Evolutionary conservation across 2,113 vertebrate species (phyloP).

Genomic region (Lathamus discolor): DNA sequence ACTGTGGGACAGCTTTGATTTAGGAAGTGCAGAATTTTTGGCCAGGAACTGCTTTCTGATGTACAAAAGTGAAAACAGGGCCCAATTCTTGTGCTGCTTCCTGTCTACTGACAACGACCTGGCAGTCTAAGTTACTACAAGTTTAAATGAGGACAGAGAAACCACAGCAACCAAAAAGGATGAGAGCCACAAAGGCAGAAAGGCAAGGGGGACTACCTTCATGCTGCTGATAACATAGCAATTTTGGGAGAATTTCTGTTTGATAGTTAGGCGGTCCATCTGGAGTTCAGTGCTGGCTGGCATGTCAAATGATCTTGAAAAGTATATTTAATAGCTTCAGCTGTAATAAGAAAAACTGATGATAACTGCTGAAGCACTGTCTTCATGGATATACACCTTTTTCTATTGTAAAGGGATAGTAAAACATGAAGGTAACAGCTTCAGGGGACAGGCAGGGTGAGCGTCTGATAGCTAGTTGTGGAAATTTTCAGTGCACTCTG

Average conservation of each 20-base stretch:
- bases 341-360: background rate
- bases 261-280: background rate
- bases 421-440: background rate
- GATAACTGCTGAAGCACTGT: background rate
- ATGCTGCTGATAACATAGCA: background rate
- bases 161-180: background rate
- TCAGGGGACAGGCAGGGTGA: background rate
- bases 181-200: fast-evolving
- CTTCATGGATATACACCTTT: background rate
- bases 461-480: background rate
- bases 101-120: background rate
- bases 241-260: background rate
- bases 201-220: background rate
- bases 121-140: background rate
- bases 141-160: background rate
- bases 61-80: background rate
- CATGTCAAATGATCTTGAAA: background rate
- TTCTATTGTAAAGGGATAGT: background rate
- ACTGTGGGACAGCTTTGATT: background rate
- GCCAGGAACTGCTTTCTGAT: background rate
- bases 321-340: background rate
- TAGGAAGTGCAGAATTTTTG: background rate
- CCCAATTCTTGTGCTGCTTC: background rate
- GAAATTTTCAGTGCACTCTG: background rate
- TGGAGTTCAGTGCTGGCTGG: background rate